A percentile compares a stretch with the other conserved stretches of the same genome.
phyloP scores from a whole-genome alignment of 2,888 invertebrate species.

The Argynnis bischoffii region DNA sequence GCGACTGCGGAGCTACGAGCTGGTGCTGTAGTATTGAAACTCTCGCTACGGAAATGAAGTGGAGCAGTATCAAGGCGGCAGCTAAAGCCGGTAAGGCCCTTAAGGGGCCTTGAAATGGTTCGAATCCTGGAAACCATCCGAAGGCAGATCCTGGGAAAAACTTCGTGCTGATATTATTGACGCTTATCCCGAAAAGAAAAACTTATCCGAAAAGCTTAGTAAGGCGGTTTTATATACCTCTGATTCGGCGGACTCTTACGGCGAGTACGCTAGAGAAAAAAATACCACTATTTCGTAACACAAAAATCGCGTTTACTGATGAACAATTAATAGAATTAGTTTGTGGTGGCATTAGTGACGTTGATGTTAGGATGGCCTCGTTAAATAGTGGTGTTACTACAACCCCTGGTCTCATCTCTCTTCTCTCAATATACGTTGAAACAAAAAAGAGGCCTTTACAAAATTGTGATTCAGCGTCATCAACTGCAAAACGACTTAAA shows the following conservation, averaged over 20 bases:
- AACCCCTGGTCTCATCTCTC: constrained; percentile 38
- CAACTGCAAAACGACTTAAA: not conserved
- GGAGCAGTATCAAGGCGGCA: constrained; percentile 32
- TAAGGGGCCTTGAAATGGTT: constrained; percentile 41
- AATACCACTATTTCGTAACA: constrained; percentile 31
- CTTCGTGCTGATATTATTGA: constrained; percentile 31
- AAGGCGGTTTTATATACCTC: constrained; percentile 34
- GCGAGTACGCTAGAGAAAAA: constrained; percentile 43
- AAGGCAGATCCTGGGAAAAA: constrained; percentile 36
- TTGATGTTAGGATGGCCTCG: constrained; percentile 41
- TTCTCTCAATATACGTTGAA: constrained; percentile 42
- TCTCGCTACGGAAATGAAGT: constrained; percentile 23
- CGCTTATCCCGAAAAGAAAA: constrained; percentile 38
- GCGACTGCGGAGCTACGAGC: not conserved
- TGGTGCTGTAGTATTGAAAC: not conserved
- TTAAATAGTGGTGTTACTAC: constrained; percentile 41
- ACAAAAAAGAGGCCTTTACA: constrained; percentile 27
- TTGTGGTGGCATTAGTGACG: constrained; percentile 40
- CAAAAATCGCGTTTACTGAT: constrained; percentile 37
- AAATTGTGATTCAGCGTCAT: not conserved
- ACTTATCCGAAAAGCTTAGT: constrained; percentile 37
- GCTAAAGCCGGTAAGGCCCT: constrained; percentile 44
- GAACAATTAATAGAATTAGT: constrained; percentile 39
- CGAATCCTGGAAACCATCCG: constrained; percentile 28
- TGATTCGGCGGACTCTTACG: constrained; percentile 36